Percentiles rank a stretch among this genome's conserved stretches.
Evolutionary conservation across 2,113 vertebrate species (phyloP).

Genomic region (Chrysochloris asiatica): DNA sequence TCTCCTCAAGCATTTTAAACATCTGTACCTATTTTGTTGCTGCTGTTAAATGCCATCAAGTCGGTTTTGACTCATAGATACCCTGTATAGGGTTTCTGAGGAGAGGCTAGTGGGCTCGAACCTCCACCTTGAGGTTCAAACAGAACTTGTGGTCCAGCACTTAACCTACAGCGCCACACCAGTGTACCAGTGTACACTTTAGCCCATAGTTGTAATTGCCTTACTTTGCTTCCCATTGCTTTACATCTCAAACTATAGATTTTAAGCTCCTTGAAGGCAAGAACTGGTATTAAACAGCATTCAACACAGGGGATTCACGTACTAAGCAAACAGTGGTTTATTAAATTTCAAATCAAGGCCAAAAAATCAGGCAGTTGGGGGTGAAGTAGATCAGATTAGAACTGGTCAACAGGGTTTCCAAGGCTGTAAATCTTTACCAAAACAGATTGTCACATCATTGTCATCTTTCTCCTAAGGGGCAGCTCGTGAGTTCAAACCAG

Average conservation of each 20-base stretch:
- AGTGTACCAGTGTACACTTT: too few relatives aligned
- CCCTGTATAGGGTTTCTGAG: too few relatives aligned
- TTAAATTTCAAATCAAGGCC: background rate
- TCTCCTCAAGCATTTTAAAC: conserved; percentile 38
- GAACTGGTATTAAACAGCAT: background rate
- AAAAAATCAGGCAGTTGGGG: background rate
- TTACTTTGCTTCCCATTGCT: background rate
- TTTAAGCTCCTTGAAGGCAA: conserved; percentile 72
- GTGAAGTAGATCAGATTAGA: too few relatives aligned
- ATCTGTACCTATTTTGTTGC: background rate
- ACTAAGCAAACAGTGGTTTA: background rate
- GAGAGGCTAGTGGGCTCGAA: too few relatives aligned
- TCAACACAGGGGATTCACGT: background rate
- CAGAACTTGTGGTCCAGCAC: too few relatives aligned
- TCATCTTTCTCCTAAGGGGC: background rate
- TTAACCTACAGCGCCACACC: too few relatives aligned
- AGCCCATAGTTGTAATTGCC: background rate
- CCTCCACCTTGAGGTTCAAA: too few relatives aligned
- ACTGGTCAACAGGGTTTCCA: background rate
- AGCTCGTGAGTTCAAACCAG: background rate
- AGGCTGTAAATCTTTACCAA: background rate
- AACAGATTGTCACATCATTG: background rate
- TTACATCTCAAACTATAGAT: background rate
- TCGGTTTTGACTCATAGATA: too few relatives aligned
- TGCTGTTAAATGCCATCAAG: too few relatives aligned